phyloP scores from a whole-genome alignment of 2,113 vertebrate genomes.

The Rhea americana region DNA sequence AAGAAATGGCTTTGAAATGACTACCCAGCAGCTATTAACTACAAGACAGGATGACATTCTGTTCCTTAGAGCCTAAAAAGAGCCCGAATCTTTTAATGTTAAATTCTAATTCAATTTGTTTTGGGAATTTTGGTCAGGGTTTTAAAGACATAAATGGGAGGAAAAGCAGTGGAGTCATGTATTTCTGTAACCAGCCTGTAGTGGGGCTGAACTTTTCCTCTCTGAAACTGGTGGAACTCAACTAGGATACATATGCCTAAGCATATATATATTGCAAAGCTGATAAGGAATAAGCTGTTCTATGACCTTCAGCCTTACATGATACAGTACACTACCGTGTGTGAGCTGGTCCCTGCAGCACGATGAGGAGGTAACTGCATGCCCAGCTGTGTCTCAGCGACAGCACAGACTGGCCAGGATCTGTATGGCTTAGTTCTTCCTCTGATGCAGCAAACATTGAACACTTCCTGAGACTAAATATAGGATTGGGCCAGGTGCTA shows the following conservation, averaged over 20 bases:
- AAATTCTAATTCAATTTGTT: constrained; percentile 62
- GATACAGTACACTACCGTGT: background rate
- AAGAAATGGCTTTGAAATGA: constrained; percentile 70
- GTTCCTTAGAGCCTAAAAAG: constrained; percentile 54
- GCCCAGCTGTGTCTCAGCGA: background rate
- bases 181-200: background rate
- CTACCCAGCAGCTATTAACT: constrained; percentile 65
- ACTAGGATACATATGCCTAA: background rate
- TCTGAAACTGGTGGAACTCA: background rate
- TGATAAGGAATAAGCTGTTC: background rate
- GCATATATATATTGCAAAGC: constrained; percentile 33
- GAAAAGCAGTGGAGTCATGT: background rate
- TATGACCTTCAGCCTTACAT: constrained; percentile 9
- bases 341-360: background rate
- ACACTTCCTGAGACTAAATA: background rate
- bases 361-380: background rate
- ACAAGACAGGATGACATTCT: constrained; percentile 54
- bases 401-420: background rate
- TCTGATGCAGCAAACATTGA: background rate
- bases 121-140: constrained; percentile 48
- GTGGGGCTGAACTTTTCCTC: background rate
- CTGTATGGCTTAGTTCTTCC: background rate
- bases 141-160: constrained; percentile 35
- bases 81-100: constrained; percentile 60
- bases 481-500: background rate